Evolutionary conservation across 2,888 invertebrate genomes (phyloP).

Genomic region (Drosophila subsilvestris): DNA sequence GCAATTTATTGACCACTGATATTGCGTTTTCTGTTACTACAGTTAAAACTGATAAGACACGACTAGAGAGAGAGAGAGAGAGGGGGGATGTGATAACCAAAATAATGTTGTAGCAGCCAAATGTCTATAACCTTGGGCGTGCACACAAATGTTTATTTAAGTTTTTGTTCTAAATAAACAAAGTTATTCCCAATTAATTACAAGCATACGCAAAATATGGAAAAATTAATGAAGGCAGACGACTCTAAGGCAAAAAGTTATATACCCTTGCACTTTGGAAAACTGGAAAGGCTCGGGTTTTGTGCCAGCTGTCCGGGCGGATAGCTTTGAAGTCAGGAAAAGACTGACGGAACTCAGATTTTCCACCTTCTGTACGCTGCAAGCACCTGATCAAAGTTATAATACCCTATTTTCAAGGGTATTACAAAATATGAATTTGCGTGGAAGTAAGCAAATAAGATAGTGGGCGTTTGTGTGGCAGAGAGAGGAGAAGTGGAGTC

Average conservation of each 20-base stretch:
- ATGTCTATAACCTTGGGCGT: slow-evolving; percentile 17
- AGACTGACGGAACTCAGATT: not conserved
- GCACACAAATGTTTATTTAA: slow-evolving; percentile 18
- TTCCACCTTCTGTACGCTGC: not conserved
- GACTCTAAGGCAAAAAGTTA: not conserved
- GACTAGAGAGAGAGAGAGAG: not conserved
- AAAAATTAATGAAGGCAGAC: not conserved
- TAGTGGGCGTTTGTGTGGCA: not conserved
- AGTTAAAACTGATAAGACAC: slow-evolving; percentile 18
- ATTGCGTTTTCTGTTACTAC: slow-evolving; percentile 7
- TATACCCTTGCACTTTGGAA: not conserved
- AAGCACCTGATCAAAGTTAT: not conserved
- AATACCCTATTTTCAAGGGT: not conserved
- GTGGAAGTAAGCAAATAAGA: not conserved
- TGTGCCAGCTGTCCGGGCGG: not conserved
- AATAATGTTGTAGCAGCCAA: slow-evolving; percentile 11
- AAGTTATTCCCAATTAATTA: slow-evolving; percentile 30
- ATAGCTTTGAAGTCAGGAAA: not conserved
- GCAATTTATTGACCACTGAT: slow-evolving; percentile 13
- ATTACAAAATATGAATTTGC: not conserved
- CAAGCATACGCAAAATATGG: slow-evolving; percentile 16
- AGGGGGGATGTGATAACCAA: slow-evolving; percentile 11
- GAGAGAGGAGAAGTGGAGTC: not conserved
- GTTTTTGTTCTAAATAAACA: slow-evolving; percentile 29
- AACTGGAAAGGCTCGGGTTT: too few species aligned